phyloP scores from a whole-genome alignment of 2,888 invertebrate species.

The Drosophila greeni region DNA sequence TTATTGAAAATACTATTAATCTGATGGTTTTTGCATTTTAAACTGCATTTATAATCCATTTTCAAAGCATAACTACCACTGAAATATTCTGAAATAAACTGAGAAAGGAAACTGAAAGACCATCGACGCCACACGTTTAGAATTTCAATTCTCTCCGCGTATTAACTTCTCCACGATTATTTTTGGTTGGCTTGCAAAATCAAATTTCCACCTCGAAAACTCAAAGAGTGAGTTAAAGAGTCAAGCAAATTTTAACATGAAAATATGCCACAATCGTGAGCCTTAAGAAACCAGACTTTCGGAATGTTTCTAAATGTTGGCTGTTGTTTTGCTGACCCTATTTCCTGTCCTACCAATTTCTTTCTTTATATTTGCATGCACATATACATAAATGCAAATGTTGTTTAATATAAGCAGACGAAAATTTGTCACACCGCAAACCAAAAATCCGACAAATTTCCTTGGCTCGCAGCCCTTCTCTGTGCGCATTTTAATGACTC shows the following conservation, averaged over 20 bases:
- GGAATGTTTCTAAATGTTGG: neutral
- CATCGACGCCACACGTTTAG: slow-evolving; percentile 9
- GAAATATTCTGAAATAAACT: neutral
- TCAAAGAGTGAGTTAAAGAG: neutral
- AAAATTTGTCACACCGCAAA: slow-evolving; percentile 39
- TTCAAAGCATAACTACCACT: no score
- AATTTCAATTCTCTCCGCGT: slow-evolving; percentile 24
- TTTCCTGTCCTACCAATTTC: slow-evolving; percentile 10
- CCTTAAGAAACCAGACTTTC: neutral
- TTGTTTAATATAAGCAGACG: slow-evolving; percentile 23
- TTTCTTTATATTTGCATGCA: slow-evolving; percentile 7
- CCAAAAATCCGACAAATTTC: slow-evolving; percentile 37
- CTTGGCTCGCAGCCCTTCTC: slow-evolving; percentile 5
- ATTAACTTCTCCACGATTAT: neutral
- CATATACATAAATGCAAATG: slow-evolving; percentile 16
- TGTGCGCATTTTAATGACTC: slow-evolving; percentile 35
- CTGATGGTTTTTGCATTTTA: neutral
- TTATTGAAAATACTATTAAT: neutral
- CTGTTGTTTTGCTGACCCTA: slow-evolving; percentile 11
- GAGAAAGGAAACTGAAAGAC: slow-evolving; percentile 3
- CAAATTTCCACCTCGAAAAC: slow-evolving; percentile 1
- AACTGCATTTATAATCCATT: neutral
- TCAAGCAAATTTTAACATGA: neutral
- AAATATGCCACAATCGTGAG: neutral
- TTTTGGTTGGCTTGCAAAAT: slow-evolving; percentile 23